Percentiles rank a stretch among this genome's conserved stretches.
These are phyloP conservation scores for Zootoca vivipara DNA, from an alignment of 2,113 vertebrate species.

Conservation along the genomic window DNA sequence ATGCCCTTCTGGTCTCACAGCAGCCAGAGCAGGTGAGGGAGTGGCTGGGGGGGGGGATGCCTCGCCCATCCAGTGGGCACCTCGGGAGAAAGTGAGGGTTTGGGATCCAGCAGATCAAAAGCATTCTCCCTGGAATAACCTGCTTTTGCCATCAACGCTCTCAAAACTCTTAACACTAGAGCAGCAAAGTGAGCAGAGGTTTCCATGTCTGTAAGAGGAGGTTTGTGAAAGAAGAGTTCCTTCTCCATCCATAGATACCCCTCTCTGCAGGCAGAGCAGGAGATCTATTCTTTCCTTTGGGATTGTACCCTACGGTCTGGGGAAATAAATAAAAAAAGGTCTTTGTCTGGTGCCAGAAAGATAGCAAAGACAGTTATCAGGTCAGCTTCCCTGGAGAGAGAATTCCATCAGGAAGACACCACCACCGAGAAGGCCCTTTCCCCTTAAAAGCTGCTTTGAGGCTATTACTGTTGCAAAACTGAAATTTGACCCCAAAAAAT, in stretches of 20 bases:
- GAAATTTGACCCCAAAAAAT: background rate
- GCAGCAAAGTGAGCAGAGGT: background rate
- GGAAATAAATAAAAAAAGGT: background rate
- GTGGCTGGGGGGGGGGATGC: too few species aligned
- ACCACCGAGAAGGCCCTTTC: background rate
- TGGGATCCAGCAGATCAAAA: too few species aligned
- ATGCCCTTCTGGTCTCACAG: too few species aligned
- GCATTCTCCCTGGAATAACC: too few species aligned
- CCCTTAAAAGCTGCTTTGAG: background rate
- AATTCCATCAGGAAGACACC: background rate
- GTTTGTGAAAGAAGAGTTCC: background rate
- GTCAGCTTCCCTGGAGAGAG: background rate
- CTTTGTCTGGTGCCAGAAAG: background rate
- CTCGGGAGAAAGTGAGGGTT: too few species aligned
- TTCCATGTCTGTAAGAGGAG: background rate
- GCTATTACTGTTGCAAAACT: background rate
- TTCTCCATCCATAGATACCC: background rate
- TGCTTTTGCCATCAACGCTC: too few species aligned
- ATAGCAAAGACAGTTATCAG: background rate
- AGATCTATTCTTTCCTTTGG: background rate
- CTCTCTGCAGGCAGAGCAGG: too few species aligned
- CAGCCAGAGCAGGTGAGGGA: too few species aligned
- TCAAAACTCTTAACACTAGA: too few species aligned
- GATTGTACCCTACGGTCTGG: background rate
- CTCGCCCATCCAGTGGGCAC: too few species aligned